Base-by-base conservation (phyloP, 2,113 vertebrate genomes). In the Tragelaphus buxtoni region DNA sequence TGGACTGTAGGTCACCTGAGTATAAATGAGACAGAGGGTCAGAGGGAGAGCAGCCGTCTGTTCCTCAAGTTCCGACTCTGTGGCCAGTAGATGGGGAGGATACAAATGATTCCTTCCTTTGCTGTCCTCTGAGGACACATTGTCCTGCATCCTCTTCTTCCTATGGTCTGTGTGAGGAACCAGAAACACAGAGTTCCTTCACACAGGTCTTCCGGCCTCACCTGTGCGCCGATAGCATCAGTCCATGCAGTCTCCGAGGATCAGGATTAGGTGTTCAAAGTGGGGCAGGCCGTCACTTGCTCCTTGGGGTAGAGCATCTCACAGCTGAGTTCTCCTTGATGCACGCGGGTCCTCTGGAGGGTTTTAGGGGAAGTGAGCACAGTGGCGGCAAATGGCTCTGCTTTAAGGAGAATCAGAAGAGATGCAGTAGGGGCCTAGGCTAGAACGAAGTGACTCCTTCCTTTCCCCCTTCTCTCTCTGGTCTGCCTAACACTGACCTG, bases 401-500 rank as follows among this genome's bases (percentile, higher is more conserved):
- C 90, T 93, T 92, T 80, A 61, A n/a, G 51, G 94, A 79, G 85
- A 87, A 13, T 56, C 86, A 56, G 96, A 60, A 55, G 76, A 94
- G 88, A 18, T 7, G 51, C 49, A 5, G 16, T 35, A 6, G 53
- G 76, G 63, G 32, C 49, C 35, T 3, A 26, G 26, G 35, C 30
- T 3, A 55, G 81, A 74, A 60, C 45, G 17, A 22, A 51, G 55
- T 30, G 79, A 9, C 10, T 13, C 42, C 83, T 60, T 69, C 42
- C n/a, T 82, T 51, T 9, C 8, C 28, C 39, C 12, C 42, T 76
- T 42, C 65, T 72, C 56, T 56, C 87, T 77, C 16, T 77, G 55
- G 87, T 94, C 88, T 84, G 4, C 60, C 79, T 69, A n/a, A 86
- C 69, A 18, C 65, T 61, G 92, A 69, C 91, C 86, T 56, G 32